These are phyloP conservation scores for Sprattus sprattus DNA, from an alignment of 2,113 vertebrate genomes.

Conservation along the genomic window DNA sequence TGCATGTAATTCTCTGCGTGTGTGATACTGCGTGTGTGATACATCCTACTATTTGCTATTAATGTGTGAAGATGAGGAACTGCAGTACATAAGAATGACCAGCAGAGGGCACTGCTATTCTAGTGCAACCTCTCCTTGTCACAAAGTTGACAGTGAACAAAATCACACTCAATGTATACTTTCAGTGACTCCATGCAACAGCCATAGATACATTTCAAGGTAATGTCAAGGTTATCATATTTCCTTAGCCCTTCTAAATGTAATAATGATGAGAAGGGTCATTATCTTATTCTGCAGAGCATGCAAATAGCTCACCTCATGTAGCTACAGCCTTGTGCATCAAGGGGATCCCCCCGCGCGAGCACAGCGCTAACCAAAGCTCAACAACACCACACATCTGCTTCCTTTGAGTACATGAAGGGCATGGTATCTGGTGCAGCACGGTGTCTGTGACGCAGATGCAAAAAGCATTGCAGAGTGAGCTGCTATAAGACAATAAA, in stretches of 20 bases:
- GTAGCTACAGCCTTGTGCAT: background rate
- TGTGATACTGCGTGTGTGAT: too few relatives aligned
- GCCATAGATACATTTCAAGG: background rate
- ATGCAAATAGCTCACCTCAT: background rate
- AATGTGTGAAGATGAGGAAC: too few relatives aligned
- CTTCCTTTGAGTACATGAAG: background rate
- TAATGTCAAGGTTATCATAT: background rate
- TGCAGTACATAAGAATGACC: background rate
- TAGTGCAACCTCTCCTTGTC: background rate
- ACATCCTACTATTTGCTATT: too few relatives aligned
- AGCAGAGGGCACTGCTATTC: background rate
- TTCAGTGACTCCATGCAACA: background rate
- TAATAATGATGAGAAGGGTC: background rate
- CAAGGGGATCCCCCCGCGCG: background rate
- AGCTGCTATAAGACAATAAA: background rate
- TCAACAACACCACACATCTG: background rate
- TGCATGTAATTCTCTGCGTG: too few relatives aligned
- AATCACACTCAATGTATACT: background rate
- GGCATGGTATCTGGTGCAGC: background rate
- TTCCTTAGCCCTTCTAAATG: background rate
- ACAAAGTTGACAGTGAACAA: background rate
- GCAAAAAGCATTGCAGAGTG: background rate
- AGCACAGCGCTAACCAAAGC: background rate
- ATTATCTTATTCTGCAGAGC: background rate
- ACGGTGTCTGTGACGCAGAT: background rate